Evolutionary conservation across 2,113 vertebrate genomes (phyloP).

Genomic region (Rhinoptilus africanus): DNA sequence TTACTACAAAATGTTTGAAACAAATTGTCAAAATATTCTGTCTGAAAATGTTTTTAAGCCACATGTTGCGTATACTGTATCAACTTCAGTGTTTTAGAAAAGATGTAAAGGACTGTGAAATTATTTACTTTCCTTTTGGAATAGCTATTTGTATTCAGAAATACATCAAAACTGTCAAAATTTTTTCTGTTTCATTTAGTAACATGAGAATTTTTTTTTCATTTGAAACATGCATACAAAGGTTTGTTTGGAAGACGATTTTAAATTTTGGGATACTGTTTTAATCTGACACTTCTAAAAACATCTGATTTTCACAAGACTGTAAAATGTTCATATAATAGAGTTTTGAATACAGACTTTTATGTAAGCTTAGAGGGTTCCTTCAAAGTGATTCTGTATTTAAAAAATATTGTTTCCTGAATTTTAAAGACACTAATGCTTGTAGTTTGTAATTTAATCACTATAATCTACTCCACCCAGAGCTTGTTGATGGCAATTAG

Average conservation of each 20-base stretch:
- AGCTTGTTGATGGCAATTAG: background rate
- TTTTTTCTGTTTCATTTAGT: background rate
- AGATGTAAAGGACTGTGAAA: background rate
- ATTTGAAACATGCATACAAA: background rate
- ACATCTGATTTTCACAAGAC: background rate
- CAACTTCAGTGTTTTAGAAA: background rate
- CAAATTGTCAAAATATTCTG: background rate
- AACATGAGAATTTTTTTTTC: background rate
- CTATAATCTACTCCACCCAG: background rate
- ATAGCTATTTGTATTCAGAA: background rate
- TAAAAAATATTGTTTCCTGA: background rate
- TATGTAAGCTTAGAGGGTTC: background rate
- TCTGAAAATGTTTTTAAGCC: background rate
- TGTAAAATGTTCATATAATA: background rate
- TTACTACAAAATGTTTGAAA: background rate
- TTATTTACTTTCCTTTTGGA: background rate
- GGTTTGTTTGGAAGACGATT: rapidly evolving
- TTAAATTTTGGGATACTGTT: background rate
- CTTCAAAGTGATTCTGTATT: background rate
- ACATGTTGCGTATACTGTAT: background rate
- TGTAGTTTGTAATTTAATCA: background rate
- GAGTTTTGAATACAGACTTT: background rate
- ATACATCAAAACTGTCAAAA: background rate
- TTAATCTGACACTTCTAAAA: background rate
- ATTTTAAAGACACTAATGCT: background rate